Conservation (phyloP, 1,140 invertebrate species). For the Anoplophora glabripennis region DNA sequence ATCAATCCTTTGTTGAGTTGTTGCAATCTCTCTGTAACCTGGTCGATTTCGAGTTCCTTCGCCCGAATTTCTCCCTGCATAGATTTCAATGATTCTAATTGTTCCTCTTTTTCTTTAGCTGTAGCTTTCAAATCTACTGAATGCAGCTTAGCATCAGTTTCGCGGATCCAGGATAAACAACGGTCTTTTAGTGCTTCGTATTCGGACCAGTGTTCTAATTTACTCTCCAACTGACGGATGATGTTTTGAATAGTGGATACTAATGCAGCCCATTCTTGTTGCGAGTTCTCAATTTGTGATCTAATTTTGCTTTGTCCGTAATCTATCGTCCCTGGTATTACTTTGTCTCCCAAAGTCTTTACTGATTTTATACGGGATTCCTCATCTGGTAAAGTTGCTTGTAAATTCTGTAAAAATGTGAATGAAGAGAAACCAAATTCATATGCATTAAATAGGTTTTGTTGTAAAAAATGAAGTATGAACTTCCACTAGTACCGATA, state of each 20-base stretch:
- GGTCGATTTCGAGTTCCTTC: conserved; percentile 90
- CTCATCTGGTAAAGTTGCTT: conserved; percentile 78
- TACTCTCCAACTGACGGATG: conserved; percentile 73
- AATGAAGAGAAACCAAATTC: conserved; percentile 15
- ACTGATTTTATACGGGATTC: conserved; percentile 79
- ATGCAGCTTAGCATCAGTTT: conserved; percentile 83
- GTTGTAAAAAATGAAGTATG: too few species aligned
- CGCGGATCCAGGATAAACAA: conserved; percentile 83
- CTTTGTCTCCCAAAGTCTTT: conserved; percentile 78
- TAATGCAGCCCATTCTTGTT: conserved; percentile 87
- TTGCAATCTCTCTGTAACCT: conserved; percentile 86
- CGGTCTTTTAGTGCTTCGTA: conserved; percentile 86
- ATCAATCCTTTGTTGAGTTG: conserved; percentile 69
- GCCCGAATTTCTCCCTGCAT: conserved; percentile 86
- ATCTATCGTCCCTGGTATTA: conserved; percentile 83
- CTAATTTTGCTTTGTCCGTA: conserved; percentile 82
- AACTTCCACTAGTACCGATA: too few species aligned
- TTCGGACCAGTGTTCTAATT: conserved; percentile 86
- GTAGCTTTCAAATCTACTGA: conserved; percentile 84
- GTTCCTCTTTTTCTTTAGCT: conserved; percentile 77
- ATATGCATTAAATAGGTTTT: not conserved
- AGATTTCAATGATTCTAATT: conserved; percentile 73
- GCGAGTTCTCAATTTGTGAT: conserved; percentile 79
- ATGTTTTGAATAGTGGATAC: conserved; percentile 72
- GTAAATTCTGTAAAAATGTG: conserved; percentile 59